These are phyloP conservation scores for Recurvirostra avosetta DNA, from an alignment of 2,113 vertebrate genomes.

Conservation along the genomic window DNA sequence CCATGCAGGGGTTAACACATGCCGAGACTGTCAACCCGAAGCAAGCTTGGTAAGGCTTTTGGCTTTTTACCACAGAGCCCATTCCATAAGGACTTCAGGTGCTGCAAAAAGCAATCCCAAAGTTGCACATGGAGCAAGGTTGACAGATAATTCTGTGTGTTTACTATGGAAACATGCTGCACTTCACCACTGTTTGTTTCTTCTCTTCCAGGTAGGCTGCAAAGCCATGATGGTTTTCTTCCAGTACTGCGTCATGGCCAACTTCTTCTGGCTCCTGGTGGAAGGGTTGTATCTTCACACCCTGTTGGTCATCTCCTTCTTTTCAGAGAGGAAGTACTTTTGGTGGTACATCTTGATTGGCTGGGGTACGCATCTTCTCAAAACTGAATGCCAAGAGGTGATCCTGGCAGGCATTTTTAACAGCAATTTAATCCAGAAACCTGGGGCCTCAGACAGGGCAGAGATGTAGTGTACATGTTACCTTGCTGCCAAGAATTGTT, in stretches of 20 bases:
- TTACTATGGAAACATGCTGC: background rate
- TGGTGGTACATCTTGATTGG: slow-evolving; percentile 97
- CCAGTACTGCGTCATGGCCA: slow-evolving; percentile 97
- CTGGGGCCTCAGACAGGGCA: background rate
- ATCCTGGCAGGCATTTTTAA: background rate
- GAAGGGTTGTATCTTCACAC: slow-evolving; percentile 94
- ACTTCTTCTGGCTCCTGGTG: slow-evolving; percentile 97
- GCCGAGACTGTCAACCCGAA: no score
- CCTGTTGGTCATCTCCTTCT: slow-evolving; percentile 91
- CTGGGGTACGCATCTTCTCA: slow-evolving; percentile 83
- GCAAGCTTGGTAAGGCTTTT: no score
- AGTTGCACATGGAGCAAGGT: background rate
- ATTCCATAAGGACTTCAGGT: background rate
- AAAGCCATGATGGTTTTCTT: slow-evolving; percentile 92
- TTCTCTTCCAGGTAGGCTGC: slow-evolving; percentile 83
- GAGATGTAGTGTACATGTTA: background rate
- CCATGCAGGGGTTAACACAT: no score
- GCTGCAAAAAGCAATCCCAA: background rate
- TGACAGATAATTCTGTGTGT: background rate
- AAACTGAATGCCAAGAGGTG: background rate
- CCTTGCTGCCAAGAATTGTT: background rate
- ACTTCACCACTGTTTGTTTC: background rate
- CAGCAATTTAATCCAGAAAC: background rate
- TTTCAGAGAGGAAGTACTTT: slow-evolving; percentile 96
- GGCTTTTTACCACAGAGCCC: background rate